Evolutionary conservation across 2,113 vertebrate species (phyloP), one percentile per base, ranked within the genome.

Genomic region (Paralichthys olivaceus): DNA sequence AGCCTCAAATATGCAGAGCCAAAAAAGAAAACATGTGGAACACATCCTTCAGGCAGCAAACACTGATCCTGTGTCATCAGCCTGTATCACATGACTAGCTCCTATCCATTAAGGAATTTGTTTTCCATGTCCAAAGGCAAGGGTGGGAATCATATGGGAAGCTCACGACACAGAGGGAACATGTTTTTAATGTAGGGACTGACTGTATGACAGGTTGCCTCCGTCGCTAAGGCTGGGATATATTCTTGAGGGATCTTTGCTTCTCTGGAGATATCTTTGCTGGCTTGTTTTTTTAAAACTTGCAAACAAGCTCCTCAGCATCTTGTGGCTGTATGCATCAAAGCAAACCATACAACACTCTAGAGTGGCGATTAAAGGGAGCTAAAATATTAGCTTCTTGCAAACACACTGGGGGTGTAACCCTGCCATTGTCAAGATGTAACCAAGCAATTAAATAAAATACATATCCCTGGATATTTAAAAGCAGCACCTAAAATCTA

Each of bases 41-140:
- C 64, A 34, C 2, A 37, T 56, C 72, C 83, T 80, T 59, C 55
- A 66, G 81, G 86, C 83, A 62, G 43, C 51, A 26, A 69, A 72
- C 64, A 66, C 14, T 29, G 47, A 67, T n/a, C 19, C 32, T 32
- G 49, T 77, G 62, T 67, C 55, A 68, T 85, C 69, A 47, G 72
- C 37, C 9, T 66, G 56, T 67, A 63, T 74, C 75, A 72, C 53
- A 28, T 29, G 70, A 53, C 64, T 37, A 23, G n/a, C 72, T 80
- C 73, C 73, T 67, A 67, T 81, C 81, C 87, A 79, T 87, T 90
- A 87, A 54, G 29, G 59, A 85, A 70, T 81, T 83, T 91, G 77
- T 90, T 88, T 87, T 89, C 83, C 86, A 75, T 75, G 54, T 72
- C 83, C 40, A 28, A 75, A 59, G 86, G 78, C 78, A 74, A 77